Percentiles rank a stretch among this genome's conserved stretches.
Evolutionary conservation across 2,797 vertebrate species (phyloP).

Genomic region (Chaetophractus vellerosus): DNA sequence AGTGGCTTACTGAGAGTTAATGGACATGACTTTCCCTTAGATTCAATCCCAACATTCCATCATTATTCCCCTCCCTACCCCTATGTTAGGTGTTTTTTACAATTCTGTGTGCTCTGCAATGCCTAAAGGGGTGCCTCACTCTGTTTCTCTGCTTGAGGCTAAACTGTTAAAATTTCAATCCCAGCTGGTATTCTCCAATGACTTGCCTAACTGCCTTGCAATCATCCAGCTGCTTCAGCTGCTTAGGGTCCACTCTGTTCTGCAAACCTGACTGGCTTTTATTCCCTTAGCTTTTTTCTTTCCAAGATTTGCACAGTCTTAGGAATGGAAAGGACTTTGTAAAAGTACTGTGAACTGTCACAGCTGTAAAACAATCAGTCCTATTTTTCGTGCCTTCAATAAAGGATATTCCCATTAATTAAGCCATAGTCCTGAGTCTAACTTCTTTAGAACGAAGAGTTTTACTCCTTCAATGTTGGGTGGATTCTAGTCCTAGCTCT

Average conservation of each 20-base stretch:
- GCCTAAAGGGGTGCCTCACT: not conserved
- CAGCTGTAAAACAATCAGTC: not conserved
- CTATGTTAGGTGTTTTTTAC: too few relatives aligned
- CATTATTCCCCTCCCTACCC: rapidly evolving
- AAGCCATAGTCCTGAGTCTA: rapidly evolving
- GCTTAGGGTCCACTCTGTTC: not conserved
- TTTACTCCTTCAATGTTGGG: too few relatives aligned
- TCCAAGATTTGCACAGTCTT: not conserved
- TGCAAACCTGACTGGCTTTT: not conserved
- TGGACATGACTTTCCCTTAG: rapidly evolving
- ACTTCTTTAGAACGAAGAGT: not conserved
- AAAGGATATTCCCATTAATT: not conserved
- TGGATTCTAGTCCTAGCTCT: too few relatives aligned
- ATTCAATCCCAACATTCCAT: not conserved
- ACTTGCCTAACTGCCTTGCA: not conserved
- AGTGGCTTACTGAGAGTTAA: not conserved
- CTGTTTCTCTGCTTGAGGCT: not conserved
- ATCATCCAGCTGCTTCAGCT: too few relatives aligned
- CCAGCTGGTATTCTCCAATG: not conserved
- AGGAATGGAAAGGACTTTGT: not conserved
- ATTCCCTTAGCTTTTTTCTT: not conserved
- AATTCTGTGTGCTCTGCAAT: not conserved
- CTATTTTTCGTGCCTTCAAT: not conserved
- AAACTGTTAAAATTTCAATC: not conserved
- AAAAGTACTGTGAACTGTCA: not conserved